A percentile compares a stretch with the other conserved stretches of the same genome.
Evolutionary conservation across 2,888 invertebrate genomes (phyloP).

Genomic region (Aphrophora alni): DNA sequence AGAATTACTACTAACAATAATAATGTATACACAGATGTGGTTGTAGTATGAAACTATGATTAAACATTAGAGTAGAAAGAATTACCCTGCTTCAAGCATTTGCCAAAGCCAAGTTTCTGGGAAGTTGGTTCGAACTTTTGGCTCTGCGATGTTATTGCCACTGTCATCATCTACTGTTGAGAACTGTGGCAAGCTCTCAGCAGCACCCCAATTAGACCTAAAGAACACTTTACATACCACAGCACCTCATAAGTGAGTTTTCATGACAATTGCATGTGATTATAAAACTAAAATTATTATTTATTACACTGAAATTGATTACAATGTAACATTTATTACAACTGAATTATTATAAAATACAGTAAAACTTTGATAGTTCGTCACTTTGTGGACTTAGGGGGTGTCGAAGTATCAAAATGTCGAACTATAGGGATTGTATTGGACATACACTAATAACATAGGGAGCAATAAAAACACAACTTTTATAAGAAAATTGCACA

Average conservation of each 20-base stretch:
- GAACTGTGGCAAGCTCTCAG: constrained; percentile 49
- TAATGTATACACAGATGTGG: constrained; percentile 33
- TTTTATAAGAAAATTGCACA: no score
- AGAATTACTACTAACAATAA: constrained; percentile 57
- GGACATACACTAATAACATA: no score
- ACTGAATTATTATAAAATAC: no score
- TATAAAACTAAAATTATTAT: not conserved
- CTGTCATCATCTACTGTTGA: constrained; percentile 12
- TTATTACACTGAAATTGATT: not conserved
- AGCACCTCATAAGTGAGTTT: not conserved
- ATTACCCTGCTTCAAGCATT: constrained; percentile 65
- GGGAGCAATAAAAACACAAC: no score
- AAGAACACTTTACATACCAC: constrained; percentile 59
- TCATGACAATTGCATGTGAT: not conserved
- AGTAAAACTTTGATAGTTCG: no score
- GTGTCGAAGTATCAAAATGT: no score
- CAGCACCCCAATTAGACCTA: constrained; percentile 59
- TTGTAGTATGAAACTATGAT: not conserved
- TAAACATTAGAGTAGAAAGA: constrained; percentile 43
- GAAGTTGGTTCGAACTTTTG: constrained; percentile 66
- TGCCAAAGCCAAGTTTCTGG: constrained; percentile 78
- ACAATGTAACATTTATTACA: not conserved
- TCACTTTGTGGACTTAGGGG: no score
- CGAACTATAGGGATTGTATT: no score
- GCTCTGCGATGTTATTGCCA: constrained; percentile 32